phyloP scores from a whole-genome alignment of 2,888 invertebrate genomes.

The Cheiracanthium punctorium region DNA sequence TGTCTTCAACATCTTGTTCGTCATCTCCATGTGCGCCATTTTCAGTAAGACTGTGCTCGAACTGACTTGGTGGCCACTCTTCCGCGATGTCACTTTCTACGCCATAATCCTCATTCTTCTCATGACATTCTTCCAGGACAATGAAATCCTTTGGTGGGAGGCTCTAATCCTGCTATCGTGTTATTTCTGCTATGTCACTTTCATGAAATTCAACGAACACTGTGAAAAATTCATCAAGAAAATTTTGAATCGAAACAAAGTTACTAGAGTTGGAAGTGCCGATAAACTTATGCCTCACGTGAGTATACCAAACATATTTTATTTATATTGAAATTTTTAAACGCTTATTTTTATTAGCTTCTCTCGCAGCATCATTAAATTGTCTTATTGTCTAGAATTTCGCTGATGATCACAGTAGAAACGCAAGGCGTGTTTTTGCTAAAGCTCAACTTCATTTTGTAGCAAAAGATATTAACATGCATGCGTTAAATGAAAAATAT shows the following conservation, averaged over 20 bases:
- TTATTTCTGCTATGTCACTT: slow-evolving; percentile 93
- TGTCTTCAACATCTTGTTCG: slow-evolving; percentile 98
- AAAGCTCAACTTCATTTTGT: no score
- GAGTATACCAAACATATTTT: no score
- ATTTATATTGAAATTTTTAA: no score
- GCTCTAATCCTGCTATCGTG: slow-evolving; percentile 90
- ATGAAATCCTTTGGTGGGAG: slow-evolving; percentile 88
- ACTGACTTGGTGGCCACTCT: slow-evolving; percentile 98
- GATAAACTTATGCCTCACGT: slow-evolving; percentile 97
- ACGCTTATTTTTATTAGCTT: no score
- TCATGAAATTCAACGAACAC: slow-evolving; percentile 96
- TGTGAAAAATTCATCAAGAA: slow-evolving; percentile 92
- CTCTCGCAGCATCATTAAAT: no score
- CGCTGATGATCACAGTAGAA: no score
- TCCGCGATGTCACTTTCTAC: slow-evolving; percentile 97
- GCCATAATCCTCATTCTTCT: slow-evolving; percentile 92
- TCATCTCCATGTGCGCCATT: slow-evolving; percentile 98
- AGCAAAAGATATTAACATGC: no score
- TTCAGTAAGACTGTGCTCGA: slow-evolving; percentile 93
- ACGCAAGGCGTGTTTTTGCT: no score
- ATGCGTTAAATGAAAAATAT: no score
- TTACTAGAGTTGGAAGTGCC: slow-evolving; percentile 81
- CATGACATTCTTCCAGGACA: slow-evolving; percentile 96
- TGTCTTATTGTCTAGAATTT: no score
- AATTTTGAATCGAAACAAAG: slow-evolving; percentile 88